phyloP scores from a whole-genome alignment of 1,140 invertebrate species.

The Diorhabda carinulata region DNA sequence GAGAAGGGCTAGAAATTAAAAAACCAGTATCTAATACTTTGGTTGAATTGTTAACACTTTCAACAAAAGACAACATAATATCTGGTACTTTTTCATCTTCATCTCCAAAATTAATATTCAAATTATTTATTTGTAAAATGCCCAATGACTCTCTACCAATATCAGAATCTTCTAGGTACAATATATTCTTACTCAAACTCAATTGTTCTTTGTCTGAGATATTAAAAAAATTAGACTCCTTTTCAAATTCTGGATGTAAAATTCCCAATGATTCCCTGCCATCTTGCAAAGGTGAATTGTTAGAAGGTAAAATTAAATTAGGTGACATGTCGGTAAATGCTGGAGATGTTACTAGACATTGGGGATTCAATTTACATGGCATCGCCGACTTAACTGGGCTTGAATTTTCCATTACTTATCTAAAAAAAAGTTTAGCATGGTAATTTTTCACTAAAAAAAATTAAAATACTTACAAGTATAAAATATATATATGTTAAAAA shows the following conservation, averaged over 20 bases:
- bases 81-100: slow-evolving; percentile 10
- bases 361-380: too few relatives aligned
- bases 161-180: slow-evolving; percentile 4
- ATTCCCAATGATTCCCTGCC: slow-evolving; percentile 14
- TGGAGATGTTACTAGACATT: too few relatives aligned
- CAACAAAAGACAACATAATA: slow-evolving; percentile 9
- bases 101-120: slow-evolving; percentile 4
- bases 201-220: not conserved
- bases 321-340: too few relatives aligned
- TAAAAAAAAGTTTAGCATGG: too few relatives aligned
- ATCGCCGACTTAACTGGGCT: too few relatives aligned
- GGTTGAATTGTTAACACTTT: not conserved
- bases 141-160: slow-evolving; percentile 14
- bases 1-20: slow-evolving; percentile 2
- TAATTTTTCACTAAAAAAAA: too few relatives aligned
- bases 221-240: slow-evolving; percentile 3
- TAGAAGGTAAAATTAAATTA: too few relatives aligned
- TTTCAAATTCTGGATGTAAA: slow-evolving; percentile 7
- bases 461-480: too few relatives aligned
- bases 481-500: too few relatives aligned
- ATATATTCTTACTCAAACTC: not conserved
- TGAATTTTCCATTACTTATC: too few relatives aligned
- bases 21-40: slow-evolving; percentile 15
- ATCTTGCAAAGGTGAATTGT: not conserved
- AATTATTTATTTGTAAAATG: slow-evolving; percentile 5